Percentiles rank a stretch among this genome's conserved stretches.
These are phyloP conservation scores for Jordanella pulchra DNA, from an alignment of 2,797 vertebrate genomes.

Conservation along the genomic window DNA sequence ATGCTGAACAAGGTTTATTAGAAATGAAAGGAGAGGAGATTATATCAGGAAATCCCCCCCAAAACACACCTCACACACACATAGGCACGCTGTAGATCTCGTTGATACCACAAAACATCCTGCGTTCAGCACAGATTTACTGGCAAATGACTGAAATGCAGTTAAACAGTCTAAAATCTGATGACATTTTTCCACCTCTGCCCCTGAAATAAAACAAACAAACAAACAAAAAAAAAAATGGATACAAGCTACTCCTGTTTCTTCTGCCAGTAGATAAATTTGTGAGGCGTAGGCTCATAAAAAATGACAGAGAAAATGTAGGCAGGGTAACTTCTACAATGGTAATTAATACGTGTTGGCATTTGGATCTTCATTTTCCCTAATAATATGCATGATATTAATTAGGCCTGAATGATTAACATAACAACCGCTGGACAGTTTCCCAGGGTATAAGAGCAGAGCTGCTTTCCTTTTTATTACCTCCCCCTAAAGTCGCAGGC, in stretches of 20 bases:
- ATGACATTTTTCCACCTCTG: not conserved
- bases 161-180: not conserved
- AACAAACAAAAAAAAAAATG: too few relatives aligned
- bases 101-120: conserved; percentile 43
- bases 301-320: conserved; percentile 59
- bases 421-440: conserved; percentile 78
- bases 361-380: conserved; percentile 78
- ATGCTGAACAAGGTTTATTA: conserved; percentile 51
- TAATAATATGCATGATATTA: conserved; percentile 85
- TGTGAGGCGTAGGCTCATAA: conserved; percentile 59
- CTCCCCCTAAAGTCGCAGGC: conserved; percentile 64
- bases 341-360: conserved; percentile 78
- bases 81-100: conserved; percentile 23
- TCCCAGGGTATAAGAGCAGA: conserved; percentile 70
- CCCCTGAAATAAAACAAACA: conserved; percentile 18
- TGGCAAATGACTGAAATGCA: not conserved
- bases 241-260: conserved; percentile 6
- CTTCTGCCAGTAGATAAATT: conserved; percentile 53
- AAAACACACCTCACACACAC: conserved; percentile 21
- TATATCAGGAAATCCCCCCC: conserved; percentile 65
- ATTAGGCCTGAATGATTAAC: conserved; percentile 80
- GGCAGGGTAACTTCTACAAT: conserved; percentile 55
- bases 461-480: conserved; percentile 52
- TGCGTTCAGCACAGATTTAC: conserved; percentile 23
- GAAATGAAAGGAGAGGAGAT: conserved; percentile 60